phyloP scores from a whole-genome alignment of 2,797 vertebrate species.

The Acanthurus leucopareius region DNA sequence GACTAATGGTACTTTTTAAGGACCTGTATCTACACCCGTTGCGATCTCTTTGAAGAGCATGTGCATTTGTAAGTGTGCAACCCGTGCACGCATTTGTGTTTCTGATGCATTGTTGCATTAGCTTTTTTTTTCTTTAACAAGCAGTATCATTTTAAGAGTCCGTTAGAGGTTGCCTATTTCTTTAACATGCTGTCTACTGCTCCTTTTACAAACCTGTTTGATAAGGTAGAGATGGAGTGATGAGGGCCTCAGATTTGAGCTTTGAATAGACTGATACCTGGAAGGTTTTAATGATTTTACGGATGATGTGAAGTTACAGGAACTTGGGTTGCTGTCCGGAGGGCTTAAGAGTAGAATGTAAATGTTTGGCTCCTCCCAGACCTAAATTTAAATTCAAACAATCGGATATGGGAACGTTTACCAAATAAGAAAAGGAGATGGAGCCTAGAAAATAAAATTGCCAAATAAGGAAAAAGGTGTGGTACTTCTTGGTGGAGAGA shows the following conservation, averaged over 20 bases:
- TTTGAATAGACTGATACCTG: not conserved
- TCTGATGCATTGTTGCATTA: constrained; percentile 29
- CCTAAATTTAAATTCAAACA: constrained; percentile 4
- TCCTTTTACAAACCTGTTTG: constrained; percentile 33
- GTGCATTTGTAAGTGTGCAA: constrained; percentile 18
- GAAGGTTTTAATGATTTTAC: not conserved
- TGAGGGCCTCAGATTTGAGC: constrained; percentile 24
- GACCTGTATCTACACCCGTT: constrained; percentile 18
- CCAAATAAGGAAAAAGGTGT: constrained; percentile 55
- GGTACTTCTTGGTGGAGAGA: constrained; percentile 36
- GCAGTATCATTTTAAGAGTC: constrained; percentile 15
- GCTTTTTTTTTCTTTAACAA: not conserved
- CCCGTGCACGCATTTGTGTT: not conserved
- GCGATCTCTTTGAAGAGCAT: constrained; percentile 20
- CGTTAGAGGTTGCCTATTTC: constrained; percentile 20
- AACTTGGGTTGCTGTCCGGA: constrained; percentile 2
- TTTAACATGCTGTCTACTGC: constrained; percentile 28
- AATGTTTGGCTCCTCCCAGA: constrained; percentile 21
- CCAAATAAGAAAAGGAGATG: constrained; percentile 53
- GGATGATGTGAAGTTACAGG: not conserved
- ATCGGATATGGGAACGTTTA: constrained; percentile 38
- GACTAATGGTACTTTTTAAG: constrained; percentile 22
- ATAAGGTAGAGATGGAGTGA: constrained; percentile 3
- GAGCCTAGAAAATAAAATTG: constrained; percentile 29
- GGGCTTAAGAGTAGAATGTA: constrained; percentile 43